These are phyloP conservation scores for Galago senegalensis DNA, from an alignment of 2,797 vertebrate genomes.

Conservation along the genomic window DNA sequence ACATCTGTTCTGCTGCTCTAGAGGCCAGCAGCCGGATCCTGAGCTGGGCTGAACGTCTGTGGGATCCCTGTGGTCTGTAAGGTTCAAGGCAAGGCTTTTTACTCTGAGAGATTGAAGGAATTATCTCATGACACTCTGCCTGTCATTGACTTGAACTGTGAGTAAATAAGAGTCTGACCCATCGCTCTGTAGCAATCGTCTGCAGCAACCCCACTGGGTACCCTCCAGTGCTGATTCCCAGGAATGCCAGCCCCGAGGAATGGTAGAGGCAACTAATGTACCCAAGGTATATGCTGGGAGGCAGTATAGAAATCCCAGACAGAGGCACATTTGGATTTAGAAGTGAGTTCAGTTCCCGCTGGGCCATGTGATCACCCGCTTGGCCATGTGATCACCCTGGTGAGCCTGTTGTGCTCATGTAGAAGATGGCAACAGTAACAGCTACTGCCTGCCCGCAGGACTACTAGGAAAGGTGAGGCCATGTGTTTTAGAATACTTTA, in stretches of 20 bases:
- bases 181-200: background rate
- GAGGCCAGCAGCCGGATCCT: background rate
- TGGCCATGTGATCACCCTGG: background rate
- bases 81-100: background rate
- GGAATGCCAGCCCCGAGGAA: background rate
- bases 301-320: background rate
- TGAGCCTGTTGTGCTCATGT: background rate
- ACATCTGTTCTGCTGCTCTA: background rate
- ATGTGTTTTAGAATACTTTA: background rate
- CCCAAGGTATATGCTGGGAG: background rate
- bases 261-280: background rate
- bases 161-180: background rate
- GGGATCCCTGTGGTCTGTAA: background rate
- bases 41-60: background rate
- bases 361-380: background rate
- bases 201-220: background rate
- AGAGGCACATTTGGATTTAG: background rate
- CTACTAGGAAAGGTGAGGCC: background rate
- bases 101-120: background rate
- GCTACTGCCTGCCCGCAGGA: background rate
- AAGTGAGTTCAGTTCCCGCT: background rate
- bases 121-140: background rate
- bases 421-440: background rate
- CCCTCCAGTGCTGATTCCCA: background rate
- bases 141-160: background rate